Base-by-base conservation (phyloP, 2,113 vertebrate genomes). In the Burhinus oedicnemus region DNA sequence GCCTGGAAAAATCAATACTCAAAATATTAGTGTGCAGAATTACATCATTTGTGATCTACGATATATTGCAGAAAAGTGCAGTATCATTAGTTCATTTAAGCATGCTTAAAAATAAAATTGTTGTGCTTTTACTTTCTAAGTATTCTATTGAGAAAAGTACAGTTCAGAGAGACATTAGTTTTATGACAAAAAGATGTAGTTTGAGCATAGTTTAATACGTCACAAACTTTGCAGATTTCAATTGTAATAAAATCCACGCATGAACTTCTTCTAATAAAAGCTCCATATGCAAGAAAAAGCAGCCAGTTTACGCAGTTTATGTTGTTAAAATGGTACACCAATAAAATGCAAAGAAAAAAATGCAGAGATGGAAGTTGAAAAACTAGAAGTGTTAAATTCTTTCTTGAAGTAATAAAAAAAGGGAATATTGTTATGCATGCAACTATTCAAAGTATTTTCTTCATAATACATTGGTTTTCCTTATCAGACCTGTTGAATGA, bases 181-280 rank as follows among this genome's bases (percentile, higher is more conserved):
- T 85, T 82, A 88, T 60, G 54, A 49, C 17, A 62, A 62, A 83
- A 74, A 74, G 49, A 78, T 62, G 45, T 13, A 76, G 30, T 36
- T 76, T 15, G 8, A 87, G 58, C 32, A 29, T 54, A 44, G 32
- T 74, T 96, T 83, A 70, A 75, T 68, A 32, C 8, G 40, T 29
- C 45, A n/a, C 83, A 83, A 81, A 75, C 27, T 75, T 81, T 42
- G 34, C 47, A 91, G 58, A 94, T 82, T 66, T 84, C 75, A 36
- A 13, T 71, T 49, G 49, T 61, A 65, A 78, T 89, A 87, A 94
- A 90, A 96, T 26, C 62, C 89, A 74, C 86, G 71, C 42, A 54
- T 76, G 55, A 92, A 57, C 34, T 68, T 94, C 85, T 92, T 94
- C 85, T 92, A 91, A 93, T 80, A 96, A 97, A 95, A 95, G 40